Conservation (phyloP, 2,888 invertebrate genomes). For the Tipula vernalis region DNA sequence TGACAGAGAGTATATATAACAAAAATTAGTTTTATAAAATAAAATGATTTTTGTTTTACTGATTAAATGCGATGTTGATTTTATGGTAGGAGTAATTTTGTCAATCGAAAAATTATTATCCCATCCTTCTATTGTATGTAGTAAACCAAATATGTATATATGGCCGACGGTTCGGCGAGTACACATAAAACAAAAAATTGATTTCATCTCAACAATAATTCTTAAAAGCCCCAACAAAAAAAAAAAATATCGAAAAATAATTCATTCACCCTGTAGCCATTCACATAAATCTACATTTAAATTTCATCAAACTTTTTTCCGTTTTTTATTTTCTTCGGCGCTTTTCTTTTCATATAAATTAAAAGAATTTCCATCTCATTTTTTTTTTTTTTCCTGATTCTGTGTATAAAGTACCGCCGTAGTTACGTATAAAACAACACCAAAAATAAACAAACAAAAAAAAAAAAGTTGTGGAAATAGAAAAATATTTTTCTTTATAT, state of each 20-base stretch:
- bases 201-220: background rate
- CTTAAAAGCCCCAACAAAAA: background rate
- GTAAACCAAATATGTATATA: background rate
- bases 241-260: background rate
- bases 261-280: conserved; percentile 4
- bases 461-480: background rate
- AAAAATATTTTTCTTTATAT: background rate
- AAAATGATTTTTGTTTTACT: background rate
- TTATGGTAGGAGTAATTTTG: background rate
- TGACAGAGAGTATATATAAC: background rate
- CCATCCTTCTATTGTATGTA: background rate
- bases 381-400: background rate
- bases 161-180: background rate
- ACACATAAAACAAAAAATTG: background rate
- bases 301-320: background rate
- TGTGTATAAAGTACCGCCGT: background rate
- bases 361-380: background rate
- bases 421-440: background rate
- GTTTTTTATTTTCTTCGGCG: background rate
- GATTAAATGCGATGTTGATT: too few relatives aligned
- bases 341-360: background rate
- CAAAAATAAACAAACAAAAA: background rate
- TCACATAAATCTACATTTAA: conserved; percentile 4
- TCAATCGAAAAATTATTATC: background rate
- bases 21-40: background rate